phyloP scores from a whole-genome alignment of 2,797 vertebrate species.

The Pempheris klunzingeri region DNA sequence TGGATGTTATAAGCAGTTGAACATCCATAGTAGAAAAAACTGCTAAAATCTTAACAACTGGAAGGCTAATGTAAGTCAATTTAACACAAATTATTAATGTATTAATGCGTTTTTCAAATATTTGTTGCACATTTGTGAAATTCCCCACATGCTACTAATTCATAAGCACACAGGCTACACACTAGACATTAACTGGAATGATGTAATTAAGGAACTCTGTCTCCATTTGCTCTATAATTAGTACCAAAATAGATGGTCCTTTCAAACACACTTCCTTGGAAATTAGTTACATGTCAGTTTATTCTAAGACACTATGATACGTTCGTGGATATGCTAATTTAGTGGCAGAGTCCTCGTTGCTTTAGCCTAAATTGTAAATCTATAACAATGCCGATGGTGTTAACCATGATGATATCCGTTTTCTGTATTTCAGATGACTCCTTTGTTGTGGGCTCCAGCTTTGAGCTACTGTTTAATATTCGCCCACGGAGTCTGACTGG shows the following conservation, averaged over 20 bases:
- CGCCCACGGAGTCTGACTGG: slow-evolving; percentile 87
- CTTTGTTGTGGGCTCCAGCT: slow-evolving; percentile 84
- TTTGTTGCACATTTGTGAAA: neutral
- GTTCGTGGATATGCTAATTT: neutral
- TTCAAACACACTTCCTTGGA: neutral
- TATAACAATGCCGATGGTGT: neutral
- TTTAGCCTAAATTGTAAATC: neutral
- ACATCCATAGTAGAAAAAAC: neutral
- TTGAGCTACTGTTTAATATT: slow-evolving; percentile 90
- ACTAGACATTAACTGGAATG: slow-evolving; percentile 9
- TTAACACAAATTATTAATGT: neutral
- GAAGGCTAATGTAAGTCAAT: neutral
- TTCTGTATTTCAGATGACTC: slow-evolving; percentile 84
- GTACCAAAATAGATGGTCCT: neutral
- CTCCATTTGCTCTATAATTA: slow-evolving; percentile 28
- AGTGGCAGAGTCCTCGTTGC: neutral
- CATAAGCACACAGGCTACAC: neutral
- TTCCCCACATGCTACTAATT: neutral
- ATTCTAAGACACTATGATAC: neutral
- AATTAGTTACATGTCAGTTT: slow-evolving; percentile 13
- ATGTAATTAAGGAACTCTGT: slow-evolving; percentile 14
- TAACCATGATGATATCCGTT: neutral
- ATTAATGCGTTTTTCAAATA: neutral
- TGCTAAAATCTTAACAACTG: neutral
- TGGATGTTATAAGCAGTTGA: neutral